Evolutionary conservation across 2,888 invertebrate species (phyloP), one percentile per base, ranked within the genome.

Genomic region (Caradrina kadenii): DNA sequence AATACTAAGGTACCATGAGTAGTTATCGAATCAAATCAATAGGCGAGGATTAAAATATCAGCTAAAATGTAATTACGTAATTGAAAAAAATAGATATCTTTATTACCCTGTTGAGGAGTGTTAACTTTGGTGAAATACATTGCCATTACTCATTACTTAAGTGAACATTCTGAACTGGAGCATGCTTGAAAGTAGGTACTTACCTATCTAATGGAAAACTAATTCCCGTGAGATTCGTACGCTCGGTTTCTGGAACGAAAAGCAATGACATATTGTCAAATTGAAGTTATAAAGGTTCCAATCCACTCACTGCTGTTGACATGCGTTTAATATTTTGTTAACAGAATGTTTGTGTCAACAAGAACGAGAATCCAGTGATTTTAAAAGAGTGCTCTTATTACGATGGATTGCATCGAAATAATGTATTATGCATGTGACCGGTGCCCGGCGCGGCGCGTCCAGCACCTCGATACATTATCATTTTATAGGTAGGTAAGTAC

Each of bases 371-470:
- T 55, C 53, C 56, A 68, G 26, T 48, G 61, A 68, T 64, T 58
- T 19, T 21, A 54, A 61, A 68, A 79, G 58, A 60, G 45, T 35
- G 35, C 35, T 54, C 17, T 22, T 17, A 39, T 39, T 19, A 48
- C 50, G 10, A 60, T 65, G 50, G 39, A 63, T 69, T 73, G 73
- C 73, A 76, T 64, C 45, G 58, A 69, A 69, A 59, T 67, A 62
- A 79, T 82, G 81, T 69, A 56, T 81, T 70, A 83, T 82, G 79
- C 69, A 82, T 82, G 75, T 67, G 81, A 73, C 76, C 81, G 63
- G 55, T 56, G 60, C 49, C 52, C 64, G 69, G 31, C 68, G 63
- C 52, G 42, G 49, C 49, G 45, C 68, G 63, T 48, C 22, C 35
- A 45, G 26, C 58, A 76, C 54, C 63, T 69, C 61, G 67, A 22